Percentiles rank a stretch among this genome's conserved stretches.
phyloP scores from a whole-genome alignment of 2,888 invertebrate genomes.

The Drosophila tanythrix region DNA sequence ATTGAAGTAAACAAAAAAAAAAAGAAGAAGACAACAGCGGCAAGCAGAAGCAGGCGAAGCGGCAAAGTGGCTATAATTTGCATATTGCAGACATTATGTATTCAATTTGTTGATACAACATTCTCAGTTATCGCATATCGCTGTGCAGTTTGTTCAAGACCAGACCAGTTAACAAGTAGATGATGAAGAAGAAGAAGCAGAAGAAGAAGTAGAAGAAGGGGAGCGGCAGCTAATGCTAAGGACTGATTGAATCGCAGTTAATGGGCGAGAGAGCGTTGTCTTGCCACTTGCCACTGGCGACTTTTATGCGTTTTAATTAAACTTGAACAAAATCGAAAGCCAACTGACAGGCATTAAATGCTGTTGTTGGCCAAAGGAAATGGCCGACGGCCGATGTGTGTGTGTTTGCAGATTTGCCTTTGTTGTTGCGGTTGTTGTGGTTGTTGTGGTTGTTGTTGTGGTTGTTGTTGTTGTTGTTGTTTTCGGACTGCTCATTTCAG shows the following conservation, averaged over 20 bases:
- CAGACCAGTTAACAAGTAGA: not conserved
- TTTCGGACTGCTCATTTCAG: constrained; percentile 56
- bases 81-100: constrained; percentile 36
- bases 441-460: constrained; percentile 25
- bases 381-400: constrained; percentile 58
- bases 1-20: constrained; percentile 4
- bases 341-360: constrained; percentile 51
- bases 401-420: constrained; percentile 51
- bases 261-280: constrained; percentile 33
- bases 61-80: constrained; percentile 14
- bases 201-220: not conserved
- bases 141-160: constrained; percentile 2
- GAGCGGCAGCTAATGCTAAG: constrained; percentile 1
- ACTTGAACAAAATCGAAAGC: constrained; percentile 74
- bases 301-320: constrained; percentile 79
- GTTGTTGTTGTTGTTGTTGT: constrained; percentile 28
- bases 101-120: constrained; percentile 12
- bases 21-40: not conserved
- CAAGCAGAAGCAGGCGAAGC: constrained; percentile 1
- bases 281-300: constrained; percentile 35
- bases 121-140: constrained; percentile 4
- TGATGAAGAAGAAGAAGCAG: too few species aligned
- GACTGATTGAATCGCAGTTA: constrained; percentile 27
- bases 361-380: constrained; percentile 63
- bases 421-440: constrained; percentile 31